Evolutionary conservation across 2,113 vertebrate species (phyloP), one percentile per base, ranked within the genome.

Genomic region (Bos javanicus): DNA sequence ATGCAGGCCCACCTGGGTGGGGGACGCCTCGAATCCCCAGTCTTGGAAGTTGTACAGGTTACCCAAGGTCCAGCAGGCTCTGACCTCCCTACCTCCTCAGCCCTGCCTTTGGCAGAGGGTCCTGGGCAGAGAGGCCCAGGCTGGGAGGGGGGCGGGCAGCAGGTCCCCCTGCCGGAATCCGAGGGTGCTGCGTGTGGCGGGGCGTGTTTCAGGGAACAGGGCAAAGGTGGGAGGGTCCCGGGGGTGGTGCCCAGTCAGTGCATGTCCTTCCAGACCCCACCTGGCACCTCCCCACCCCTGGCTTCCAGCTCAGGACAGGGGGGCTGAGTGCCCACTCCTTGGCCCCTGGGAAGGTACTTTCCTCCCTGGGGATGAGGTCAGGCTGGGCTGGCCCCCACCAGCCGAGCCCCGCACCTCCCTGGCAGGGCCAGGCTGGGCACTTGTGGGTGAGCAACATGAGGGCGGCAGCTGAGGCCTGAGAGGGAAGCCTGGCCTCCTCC

Each of bases 341-440:
- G 91, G 85, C 91, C 26, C 14, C 78, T 4, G 1, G 50, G 80
- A 48, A 80, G 94, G 82, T 90, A 92, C 97, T 97, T 97, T 93
- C 93, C 84, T 92, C 39, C 71, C 46, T 39, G 23, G 28, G 50
- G 91, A 92, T 82, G 88, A 92, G 26, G 52, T 54, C 64, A 89
- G 92, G 33, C 57, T 46, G 36, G 91, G n/a, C 80, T 76, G 12
- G 6, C 39, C n/a, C 30, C 36, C 52, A 2, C 46, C 2, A 6
- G n/a, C 59, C 13, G 52, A 36, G 46, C 10, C n/a, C 39, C 67
- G 12, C 21, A 17, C 17, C 2, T 43, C 33, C 4, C 88, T 36
- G 7, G 30, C 64, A 13, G 33, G 28, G 64, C 54, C 89, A 80
- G 67, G 19, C 56, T n/a, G 11, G 48, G 14, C 36, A 2, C 25